phyloP scores from a whole-genome alignment of 2,888 invertebrate species.

The Anagyrus pseudococci region DNA sequence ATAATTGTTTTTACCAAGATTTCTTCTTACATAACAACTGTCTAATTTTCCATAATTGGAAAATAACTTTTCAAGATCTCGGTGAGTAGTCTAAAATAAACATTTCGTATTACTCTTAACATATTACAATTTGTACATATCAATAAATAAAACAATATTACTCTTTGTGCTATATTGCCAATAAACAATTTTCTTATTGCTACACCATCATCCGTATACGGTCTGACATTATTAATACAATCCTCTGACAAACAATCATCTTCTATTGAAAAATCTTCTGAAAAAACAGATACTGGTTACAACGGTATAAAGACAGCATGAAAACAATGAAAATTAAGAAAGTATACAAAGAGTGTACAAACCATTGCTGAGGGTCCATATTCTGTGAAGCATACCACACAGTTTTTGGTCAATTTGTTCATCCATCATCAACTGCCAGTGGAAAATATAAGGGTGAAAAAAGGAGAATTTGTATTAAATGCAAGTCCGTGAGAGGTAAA shows the following conservation, averaged over 20 bases:
- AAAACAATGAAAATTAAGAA: slow-evolving; percentile 1
- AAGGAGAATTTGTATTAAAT: background rate
- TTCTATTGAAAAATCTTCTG: background rate
- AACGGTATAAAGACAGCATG: background rate
- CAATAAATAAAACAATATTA: slow-evolving; percentile 49
- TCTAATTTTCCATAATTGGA: slow-evolving; percentile 67
- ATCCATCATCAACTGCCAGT: slow-evolving; percentile 36
- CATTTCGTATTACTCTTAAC: too few species aligned
- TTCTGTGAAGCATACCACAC: slow-evolving; percentile 32
- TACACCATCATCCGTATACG: slow-evolving; percentile 66
- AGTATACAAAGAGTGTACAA: slow-evolving; percentile 15
- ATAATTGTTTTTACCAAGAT: slow-evolving; percentile 62
- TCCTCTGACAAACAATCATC: slow-evolving; percentile 16
- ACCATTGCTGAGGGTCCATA: slow-evolving; percentile 34
- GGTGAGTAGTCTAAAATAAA: slow-evolving; percentile 64
- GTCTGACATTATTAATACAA: slow-evolving; percentile 18
- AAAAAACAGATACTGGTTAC: background rate
- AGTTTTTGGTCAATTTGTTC: slow-evolving; percentile 34
- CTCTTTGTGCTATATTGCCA: slow-evolving; percentile 67
- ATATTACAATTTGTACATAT: slow-evolving; percentile 1
- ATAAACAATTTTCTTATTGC: slow-evolving; percentile 69
- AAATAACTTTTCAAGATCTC: slow-evolving; percentile 66
- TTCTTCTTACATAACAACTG: slow-evolving; percentile 66
- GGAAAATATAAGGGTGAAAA: background rate
- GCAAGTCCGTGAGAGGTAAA: background rate